Conservation (phyloP, 2,888 invertebrate species). For the Ichneumon xanthorius region DNA sequence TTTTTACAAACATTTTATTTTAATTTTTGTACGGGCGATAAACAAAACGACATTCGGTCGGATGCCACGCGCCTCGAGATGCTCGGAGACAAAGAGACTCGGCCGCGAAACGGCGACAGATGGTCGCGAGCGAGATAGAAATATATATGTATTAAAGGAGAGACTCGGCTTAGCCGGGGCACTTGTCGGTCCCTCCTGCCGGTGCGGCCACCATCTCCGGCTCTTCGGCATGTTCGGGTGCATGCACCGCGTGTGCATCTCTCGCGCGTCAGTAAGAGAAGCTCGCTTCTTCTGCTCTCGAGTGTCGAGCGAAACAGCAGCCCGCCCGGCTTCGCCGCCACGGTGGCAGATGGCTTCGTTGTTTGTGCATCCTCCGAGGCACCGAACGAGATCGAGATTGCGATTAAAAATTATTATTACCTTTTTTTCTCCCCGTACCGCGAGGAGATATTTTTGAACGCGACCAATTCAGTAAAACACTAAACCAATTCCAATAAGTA, state of each 20-base stretch:
- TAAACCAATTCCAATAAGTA: not conserved
- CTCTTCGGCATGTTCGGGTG: not conserved
- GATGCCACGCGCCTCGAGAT: slow-evolving; percentile 60
- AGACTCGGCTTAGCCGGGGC: slow-evolving; percentile 53
- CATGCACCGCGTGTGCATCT: slow-evolving; percentile 23
- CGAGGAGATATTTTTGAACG: not conserved
- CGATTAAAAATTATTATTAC: not conserved
- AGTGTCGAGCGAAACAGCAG: slow-evolving; percentile 1
- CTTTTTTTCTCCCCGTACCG: not conserved
- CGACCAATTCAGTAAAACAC: not conserved
- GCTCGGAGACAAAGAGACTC: slow-evolving; percentile 10
- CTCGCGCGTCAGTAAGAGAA: slow-evolving; percentile 24
- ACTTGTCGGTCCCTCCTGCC: slow-evolving; percentile 67
- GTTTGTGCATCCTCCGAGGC: slow-evolving; percentile 19
- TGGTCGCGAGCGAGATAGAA: slow-evolving; percentile 50
- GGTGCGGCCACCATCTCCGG: slow-evolving; percentile 20
- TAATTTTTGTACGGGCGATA: not conserved
- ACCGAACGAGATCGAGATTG: not conserved
- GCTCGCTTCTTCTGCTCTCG: slow-evolving; percentile 25
- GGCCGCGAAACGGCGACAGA: slow-evolving; percentile 14
- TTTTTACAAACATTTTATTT: not conserved
- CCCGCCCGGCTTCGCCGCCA: not conserved
- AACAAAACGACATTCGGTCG: not conserved
- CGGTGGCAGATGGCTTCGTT: slow-evolving; percentile 40
- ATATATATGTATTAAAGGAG: slow-evolving; percentile 22